Evolutionary conservation across 1,140 invertebrate species (phyloP).

Genomic region (Lepidurus packardi): DNA sequence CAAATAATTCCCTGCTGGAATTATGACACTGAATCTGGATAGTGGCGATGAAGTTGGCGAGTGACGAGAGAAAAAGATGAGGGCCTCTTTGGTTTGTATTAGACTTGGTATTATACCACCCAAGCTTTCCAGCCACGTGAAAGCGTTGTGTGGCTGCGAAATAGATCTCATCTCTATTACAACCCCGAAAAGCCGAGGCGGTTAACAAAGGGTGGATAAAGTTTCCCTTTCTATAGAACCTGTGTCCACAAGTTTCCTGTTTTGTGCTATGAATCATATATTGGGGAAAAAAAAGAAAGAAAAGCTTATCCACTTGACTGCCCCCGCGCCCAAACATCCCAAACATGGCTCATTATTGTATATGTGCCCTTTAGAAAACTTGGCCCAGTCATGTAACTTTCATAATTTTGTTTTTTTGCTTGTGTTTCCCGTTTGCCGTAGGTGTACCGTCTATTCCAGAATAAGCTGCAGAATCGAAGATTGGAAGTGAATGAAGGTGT

Average conservation of each 20-base stretch:
- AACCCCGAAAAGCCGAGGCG: conserved; percentile 17
- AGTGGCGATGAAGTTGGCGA: background rate
- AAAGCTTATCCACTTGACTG: background rate
- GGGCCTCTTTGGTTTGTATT: background rate
- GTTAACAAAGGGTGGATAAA: conserved; percentile 1
- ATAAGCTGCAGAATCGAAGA: conserved; percentile 28
- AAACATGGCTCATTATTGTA: background rate
- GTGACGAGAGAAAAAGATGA: background rate
- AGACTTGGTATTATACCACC: background rate
- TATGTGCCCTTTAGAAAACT: background rate
- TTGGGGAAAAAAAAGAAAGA: background rate
- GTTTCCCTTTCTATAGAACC: background rate
- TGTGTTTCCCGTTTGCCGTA: background rate
- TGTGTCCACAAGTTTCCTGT: conserved; percentile 13
- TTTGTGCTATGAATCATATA: background rate
- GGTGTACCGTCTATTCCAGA: conserved; percentile 31
- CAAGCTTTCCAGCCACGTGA: conserved; percentile 14
- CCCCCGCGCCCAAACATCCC: too few relatives aligned
- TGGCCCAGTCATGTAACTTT: background rate
- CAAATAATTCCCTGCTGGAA: background rate
- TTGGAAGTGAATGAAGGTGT: conserved; percentile 44
- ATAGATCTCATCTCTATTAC: conserved; percentile 19
- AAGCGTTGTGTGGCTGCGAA: conserved; percentile 20
- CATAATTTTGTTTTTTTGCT: background rate
- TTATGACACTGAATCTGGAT: background rate